A percentile compares a stretch with the other conserved stretches of the same genome.
These are phyloP conservation scores for Gila robusta DNA, from an alignment of 2,797 vertebrate species.

Conservation along the genomic window DNA sequence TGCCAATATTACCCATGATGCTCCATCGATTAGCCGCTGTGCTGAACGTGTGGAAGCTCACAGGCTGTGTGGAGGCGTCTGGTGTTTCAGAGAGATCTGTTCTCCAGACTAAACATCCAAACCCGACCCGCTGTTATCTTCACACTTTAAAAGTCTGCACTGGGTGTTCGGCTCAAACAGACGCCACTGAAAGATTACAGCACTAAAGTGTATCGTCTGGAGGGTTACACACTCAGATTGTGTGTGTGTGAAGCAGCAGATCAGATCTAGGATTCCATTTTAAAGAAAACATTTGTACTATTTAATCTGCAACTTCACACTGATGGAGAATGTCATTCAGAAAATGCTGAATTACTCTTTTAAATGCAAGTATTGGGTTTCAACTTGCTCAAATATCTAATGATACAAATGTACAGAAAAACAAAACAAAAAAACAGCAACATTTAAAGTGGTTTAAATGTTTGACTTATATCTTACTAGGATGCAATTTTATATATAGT, in stretches of 20 bases:
- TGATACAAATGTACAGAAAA: too few species aligned
- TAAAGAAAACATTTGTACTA: too few species aligned
- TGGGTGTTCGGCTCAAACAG: not conserved
- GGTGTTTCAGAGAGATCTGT: not conserved
- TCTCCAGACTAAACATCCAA: constrained; percentile 25
- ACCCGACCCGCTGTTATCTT: not conserved
- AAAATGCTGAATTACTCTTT: too few species aligned
- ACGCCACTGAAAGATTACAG: not conserved
- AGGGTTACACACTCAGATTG: fast-evolving
- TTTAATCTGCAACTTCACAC: not conserved
- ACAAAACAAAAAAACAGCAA: too few species aligned
- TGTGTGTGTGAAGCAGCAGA: not conserved
- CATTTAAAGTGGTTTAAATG: too few species aligned
- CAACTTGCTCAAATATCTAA: too few species aligned
- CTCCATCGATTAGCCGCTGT: not conserved
- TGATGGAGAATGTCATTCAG: not conserved
- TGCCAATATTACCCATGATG: constrained; percentile 31
- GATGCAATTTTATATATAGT: too few species aligned
- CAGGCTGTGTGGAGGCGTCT: constrained; percentile 8
- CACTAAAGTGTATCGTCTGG: not conserved
- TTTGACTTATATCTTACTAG: too few species aligned
- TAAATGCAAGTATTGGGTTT: too few species aligned
- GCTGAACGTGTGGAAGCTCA: not conserved
- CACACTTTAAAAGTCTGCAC: not conserved
- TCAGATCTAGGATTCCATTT: not conserved